Conservation (phyloP, 2,113 vertebrate species). For the Callaeas wilsoni region DNA sequence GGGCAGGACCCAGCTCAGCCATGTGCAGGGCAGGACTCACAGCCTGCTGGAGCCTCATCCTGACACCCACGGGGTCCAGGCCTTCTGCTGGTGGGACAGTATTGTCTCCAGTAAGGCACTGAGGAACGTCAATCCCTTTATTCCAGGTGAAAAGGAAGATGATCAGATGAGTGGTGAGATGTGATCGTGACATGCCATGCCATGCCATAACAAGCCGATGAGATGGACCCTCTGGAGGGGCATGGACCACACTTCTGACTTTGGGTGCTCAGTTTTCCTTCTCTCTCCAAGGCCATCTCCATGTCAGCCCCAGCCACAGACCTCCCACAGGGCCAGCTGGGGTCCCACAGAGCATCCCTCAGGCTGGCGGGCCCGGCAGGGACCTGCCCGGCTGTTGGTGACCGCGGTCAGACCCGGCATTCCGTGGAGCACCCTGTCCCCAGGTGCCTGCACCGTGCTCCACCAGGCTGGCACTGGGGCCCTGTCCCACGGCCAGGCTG, state of each 20-base stretch:
- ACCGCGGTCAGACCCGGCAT: fast-evolving
- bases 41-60: neutral
- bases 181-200: neutral
- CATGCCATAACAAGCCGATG: neutral
- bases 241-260: neutral
- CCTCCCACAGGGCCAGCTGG: neutral
- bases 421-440: neutral
- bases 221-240: neutral
- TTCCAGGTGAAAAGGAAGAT: neutral
- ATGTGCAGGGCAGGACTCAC: fast-evolving
- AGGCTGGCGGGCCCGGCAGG: neutral
- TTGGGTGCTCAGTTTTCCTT: neutral
- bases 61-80: neutral
- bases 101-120: neutral
- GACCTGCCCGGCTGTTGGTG: neutral
- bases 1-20: neutral
- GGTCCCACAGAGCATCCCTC: neutral
- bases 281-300: neutral
- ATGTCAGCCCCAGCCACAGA: fast-evolving
- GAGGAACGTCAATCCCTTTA: neutral
- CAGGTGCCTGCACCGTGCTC: fast-evolving
- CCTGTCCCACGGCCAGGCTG: fast-evolving
- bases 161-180: neutral
- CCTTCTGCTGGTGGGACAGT: neutral
- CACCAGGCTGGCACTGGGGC: neutral